Evolutionary conservation across 2,888 invertebrate genomes (phyloP).

Genomic region (Parnassius orleans): DNA sequence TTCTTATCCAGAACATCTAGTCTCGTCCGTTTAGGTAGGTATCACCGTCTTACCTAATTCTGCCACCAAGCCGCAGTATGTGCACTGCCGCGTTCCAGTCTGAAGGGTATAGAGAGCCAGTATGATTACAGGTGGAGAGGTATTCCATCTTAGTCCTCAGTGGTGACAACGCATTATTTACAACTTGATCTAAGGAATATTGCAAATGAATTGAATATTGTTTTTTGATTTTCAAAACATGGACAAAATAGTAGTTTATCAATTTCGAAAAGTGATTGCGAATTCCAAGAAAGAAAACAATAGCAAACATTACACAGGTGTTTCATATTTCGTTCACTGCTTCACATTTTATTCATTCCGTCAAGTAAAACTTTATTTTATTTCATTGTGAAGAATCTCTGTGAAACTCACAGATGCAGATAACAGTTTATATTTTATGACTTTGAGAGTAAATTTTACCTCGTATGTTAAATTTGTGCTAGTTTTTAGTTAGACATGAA

Average conservation of each 20-base stretch:
- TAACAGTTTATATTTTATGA: constrained; percentile 22
- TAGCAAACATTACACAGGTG: constrained; percentile 18
- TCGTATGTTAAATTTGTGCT: not conserved
- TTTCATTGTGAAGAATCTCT: constrained; percentile 14
- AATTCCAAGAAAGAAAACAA: constrained; percentile 4
- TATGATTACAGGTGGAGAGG: too few relatives aligned
- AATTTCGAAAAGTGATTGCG: constrained; percentile 6
- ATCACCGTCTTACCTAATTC: too few relatives aligned
- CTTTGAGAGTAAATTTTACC: constrained; percentile 8
- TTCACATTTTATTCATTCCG: constrained; percentile 14
- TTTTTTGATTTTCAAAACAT: not conserved
- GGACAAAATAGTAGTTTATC: not conserved
- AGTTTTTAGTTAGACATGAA: too few relatives aligned
- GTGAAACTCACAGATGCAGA: constrained; percentile 18
- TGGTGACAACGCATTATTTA: too few relatives aligned
- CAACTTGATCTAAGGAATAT: too few relatives aligned
- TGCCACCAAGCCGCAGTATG: too few relatives aligned
- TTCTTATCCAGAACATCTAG: too few relatives aligned
- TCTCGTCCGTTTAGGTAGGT: too few relatives aligned
- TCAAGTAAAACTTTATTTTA: constrained; percentile 11
- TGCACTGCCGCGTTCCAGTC: too few relatives aligned
- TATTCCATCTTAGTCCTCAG: too few relatives aligned
- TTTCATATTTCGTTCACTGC: constrained; percentile 22
- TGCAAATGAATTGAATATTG: not conserved
- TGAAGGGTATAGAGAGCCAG: too few relatives aligned